These are phyloP conservation scores for Catocala nupta DNA, from an alignment of 2,888 invertebrate genomes.

Conservation along the genomic window DNA sequence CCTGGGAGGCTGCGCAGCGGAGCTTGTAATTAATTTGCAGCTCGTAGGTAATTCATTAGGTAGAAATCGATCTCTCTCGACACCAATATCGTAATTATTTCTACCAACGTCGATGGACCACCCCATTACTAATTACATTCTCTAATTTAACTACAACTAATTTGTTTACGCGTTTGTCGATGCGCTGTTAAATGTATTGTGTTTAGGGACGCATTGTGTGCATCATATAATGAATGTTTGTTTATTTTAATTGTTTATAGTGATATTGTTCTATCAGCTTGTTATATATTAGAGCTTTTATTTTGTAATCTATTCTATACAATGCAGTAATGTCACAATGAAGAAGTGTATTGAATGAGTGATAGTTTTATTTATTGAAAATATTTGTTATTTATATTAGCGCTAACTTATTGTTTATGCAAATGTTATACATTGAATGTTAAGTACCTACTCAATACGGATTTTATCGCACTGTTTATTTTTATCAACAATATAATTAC, in stretches of 20 bases:
- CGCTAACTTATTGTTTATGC: too few relatives aligned
- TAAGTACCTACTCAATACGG: too few relatives aligned
- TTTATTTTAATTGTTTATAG: neutral
- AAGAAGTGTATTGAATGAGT: too few relatives aligned
- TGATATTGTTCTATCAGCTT: neutral
- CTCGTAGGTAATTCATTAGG: conserved; percentile 70
- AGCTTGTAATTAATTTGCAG: conserved; percentile 70
- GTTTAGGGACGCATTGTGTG: conserved; percentile 17
- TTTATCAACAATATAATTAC: too few relatives aligned
- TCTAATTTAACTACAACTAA: conserved; percentile 69
- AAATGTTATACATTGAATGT: too few relatives aligned
- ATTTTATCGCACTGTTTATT: too few relatives aligned
- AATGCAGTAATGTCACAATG: too few relatives aligned
- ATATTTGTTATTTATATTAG: too few relatives aligned
- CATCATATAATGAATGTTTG: neutral
- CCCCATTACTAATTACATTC: conserved; percentile 70
- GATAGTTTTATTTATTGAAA: too few relatives aligned
- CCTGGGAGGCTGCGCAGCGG: conserved; percentile 52
- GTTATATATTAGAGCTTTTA: too few relatives aligned
- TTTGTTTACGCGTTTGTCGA: conserved; percentile 50
- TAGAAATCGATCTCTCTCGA: conserved; percentile 57
- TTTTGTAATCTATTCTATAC: too few relatives aligned
- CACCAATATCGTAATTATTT: conserved; percentile 64
- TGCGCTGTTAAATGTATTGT: conserved; percentile 26
- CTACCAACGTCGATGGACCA: conserved; percentile 35